Percentiles rank a stretch among this genome's conserved stretches.
These are phyloP conservation scores for Styela clava DNA, from an alignment of 23 tunicate genomes.

Conservation along the genomic window DNA sequence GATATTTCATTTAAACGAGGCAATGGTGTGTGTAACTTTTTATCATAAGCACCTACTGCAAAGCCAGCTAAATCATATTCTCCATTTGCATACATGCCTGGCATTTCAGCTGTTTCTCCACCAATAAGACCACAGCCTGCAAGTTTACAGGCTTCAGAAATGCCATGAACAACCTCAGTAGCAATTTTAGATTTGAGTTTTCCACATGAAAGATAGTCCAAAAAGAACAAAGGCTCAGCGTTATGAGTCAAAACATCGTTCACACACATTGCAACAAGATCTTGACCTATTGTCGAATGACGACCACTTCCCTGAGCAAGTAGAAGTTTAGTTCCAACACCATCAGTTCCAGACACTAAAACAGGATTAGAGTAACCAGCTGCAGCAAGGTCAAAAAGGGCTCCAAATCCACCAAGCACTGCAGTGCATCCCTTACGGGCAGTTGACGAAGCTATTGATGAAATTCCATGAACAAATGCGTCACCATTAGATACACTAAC, in stretches of 20 bases:
- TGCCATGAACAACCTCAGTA: conserved; percentile 44
- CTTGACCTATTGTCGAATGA: conserved; percentile 46
- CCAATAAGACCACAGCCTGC: conserved; percentile 82
- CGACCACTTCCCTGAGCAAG: conserved; percentile 35
- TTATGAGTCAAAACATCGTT: conserved; percentile 79
- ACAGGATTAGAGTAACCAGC: conserved; percentile 78
- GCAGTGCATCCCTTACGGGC: conserved; percentile 39
- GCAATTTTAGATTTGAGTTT: conserved; percentile 44
- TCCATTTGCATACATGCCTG: conserved; percentile 48
- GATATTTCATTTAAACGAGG: conserved; percentile 45
- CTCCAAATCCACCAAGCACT: conserved; percentile 82
- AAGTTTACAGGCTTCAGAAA: conserved; percentile 43
- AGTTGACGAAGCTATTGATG: conserved; percentile 31
- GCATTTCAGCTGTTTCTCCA: conserved; percentile 97
- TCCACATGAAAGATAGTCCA: conserved; percentile 79
- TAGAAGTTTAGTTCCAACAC: conserved; percentile 86
- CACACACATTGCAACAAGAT: conserved; percentile 92
- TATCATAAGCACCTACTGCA: conserved; percentile 78
- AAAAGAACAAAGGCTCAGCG: conserved; percentile 79
- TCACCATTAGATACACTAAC: conserved; percentile 55
- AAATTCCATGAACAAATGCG: conserved; percentile 30
- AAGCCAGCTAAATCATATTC: conserved; percentile 78
- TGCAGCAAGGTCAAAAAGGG: conserved; percentile 38
- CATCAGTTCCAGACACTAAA: conserved; percentile 83
- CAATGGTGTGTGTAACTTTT: conserved; percentile 31